Evolutionary conservation across 2,888 invertebrate species (phyloP), one percentile per base, ranked within the genome.

Genomic region (Trachelus stipa): DNA sequence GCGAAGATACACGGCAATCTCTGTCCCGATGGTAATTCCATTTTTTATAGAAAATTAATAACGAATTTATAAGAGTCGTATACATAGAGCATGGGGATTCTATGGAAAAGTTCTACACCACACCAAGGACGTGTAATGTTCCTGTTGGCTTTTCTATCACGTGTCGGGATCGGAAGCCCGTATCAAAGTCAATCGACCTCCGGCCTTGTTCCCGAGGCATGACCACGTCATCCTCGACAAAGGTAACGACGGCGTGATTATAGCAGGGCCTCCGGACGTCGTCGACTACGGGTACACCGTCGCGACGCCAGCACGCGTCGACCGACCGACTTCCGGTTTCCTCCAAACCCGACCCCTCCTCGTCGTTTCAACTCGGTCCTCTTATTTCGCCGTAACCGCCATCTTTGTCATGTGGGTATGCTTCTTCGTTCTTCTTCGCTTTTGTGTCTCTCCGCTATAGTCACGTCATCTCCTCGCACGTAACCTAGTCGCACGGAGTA

Each of bases 321-420:
- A 77, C 68, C 73, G 30, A 71, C 73, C 81, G 78, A 83, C 85
- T 83, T 85, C 83, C 82, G 83, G 83, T 82, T 82, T 82, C 81
- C 76, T 79, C 79, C 76, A 68, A 40, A 74, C 69, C 34, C 35
- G 75, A 71, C 74, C 73, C 73, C 71, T 73, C 68, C 31, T 74
- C 69, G 73, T 69, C 74, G 1, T 23, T 71, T 37, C 15, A 71
- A 73, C 68, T 4, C n/a, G 23, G 37, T n/a, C 56, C 56, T 56
- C 56, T 2, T 56, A 56, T 23, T 9, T 56, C 56, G 23, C 23
- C 23, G 56, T 56, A 9, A 9, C 9, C 56, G 56, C 23, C 23
- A 23, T 23, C 56, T 23, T 56, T 9, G 23, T 9, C 56, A 56
- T 23, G 6, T 9, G 56, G 56, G 0, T 23, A 9, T 1, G 23